phyloP scores from a whole-genome alignment of 2,113 vertebrate species.

The Antechinus flavipes region DNA sequence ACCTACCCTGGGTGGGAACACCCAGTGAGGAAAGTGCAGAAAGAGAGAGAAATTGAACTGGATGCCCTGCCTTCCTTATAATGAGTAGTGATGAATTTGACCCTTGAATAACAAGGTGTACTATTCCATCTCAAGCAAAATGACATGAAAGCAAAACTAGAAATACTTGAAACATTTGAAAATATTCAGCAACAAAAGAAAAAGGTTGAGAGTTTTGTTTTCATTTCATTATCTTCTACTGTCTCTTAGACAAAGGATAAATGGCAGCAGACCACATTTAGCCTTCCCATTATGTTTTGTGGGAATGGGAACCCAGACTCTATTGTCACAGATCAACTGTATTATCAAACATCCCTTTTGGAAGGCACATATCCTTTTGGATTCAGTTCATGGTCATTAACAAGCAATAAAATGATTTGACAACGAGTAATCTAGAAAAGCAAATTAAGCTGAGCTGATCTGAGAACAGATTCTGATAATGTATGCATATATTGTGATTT shows the following conservation, averaged over 20 bases:
- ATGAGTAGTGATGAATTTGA: constrained; percentile 13
- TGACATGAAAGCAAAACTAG: constrained; percentile 4
- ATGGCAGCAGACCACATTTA: neutral
- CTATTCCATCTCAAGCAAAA: neutral
- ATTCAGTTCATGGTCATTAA: neutral
- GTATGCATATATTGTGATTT: no score
- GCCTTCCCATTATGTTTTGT: neutral
- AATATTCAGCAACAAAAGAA: constrained; percentile 2
- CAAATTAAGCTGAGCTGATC: neutral
- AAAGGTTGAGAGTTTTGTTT: neutral
- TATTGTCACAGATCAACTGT: neutral
- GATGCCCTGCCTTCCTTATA: constrained; percentile 10
- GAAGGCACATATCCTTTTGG: neutral
- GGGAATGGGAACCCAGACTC: neutral
- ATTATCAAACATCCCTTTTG: neutral
- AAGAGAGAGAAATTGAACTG: constrained; percentile 29
- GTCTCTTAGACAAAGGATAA: constrained; percentile 15
- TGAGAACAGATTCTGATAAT: neutral
- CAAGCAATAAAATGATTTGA: neutral
- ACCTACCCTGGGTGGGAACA: neutral
- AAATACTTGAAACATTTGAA: neutral
- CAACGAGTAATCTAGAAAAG: constrained; percentile 7
- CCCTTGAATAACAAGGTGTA: constrained; percentile 4
- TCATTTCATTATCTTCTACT: constrained; percentile 1
- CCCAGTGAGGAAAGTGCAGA: neutral